A percentile compares a stretch with the other conserved stretches of the same genome.
These are phyloP conservation scores for Pelosia muscerda DNA, from an alignment of 2,888 invertebrate species.

Conservation along the genomic window DNA sequence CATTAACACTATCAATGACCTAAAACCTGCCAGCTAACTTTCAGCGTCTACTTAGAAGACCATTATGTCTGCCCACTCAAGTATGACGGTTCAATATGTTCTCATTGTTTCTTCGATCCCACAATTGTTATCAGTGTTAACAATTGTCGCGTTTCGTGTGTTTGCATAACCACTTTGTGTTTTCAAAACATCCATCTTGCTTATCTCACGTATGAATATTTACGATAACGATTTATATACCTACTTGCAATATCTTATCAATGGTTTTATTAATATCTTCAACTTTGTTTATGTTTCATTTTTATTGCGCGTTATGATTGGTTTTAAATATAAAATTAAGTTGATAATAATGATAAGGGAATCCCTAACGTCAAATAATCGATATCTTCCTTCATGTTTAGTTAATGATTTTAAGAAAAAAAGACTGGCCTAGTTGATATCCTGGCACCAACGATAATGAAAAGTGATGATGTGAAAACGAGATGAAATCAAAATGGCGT, in stretches of 20 bases:
- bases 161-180: conserved; percentile 28
- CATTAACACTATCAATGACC: too few relatives aligned
- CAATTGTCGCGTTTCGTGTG: conserved; percentile 25
- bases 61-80: not conserved
- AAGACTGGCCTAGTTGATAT: not conserved
- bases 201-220: conserved; percentile 19
- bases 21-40: not conserved
- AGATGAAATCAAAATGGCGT: too few relatives aligned
- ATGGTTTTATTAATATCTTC: conserved; percentile 23
- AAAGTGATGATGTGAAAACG: too few relatives aligned
- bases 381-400: not conserved
- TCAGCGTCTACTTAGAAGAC: not conserved
- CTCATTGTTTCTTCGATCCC: conserved; percentile 13
- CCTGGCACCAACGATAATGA: not conserved
- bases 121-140: conserved; percentile 22
- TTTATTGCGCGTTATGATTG: not conserved
- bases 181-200: conserved; percentile 34
- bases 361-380: not conserved
- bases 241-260: conserved; percentile 38
- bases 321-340: too few relatives aligned
- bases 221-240: conserved; percentile 26
- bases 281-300: conserved; percentile 5
- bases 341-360: not conserved
- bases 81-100: conserved; percentile 3
- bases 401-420: not conserved